phyloP scores from a whole-genome alignment of 2,797 vertebrate genomes.

The Parauchenoglanis ngamensis region DNA sequence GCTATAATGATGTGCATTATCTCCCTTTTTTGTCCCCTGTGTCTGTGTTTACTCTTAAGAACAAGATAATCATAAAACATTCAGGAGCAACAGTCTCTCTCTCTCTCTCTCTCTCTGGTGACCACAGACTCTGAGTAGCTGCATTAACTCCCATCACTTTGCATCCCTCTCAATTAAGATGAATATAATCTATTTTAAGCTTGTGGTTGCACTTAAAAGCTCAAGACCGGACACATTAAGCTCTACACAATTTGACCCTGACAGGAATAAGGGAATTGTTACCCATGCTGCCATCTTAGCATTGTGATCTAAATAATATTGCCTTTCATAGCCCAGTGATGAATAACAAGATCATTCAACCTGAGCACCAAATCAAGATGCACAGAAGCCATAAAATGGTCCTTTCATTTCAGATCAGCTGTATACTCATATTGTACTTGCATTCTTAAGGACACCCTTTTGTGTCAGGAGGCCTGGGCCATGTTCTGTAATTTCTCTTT shows the following conservation, averaged over 20 bases:
- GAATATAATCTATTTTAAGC: constrained; percentile 30
- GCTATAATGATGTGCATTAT: neutral
- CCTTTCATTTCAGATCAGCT: neutral
- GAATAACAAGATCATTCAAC: constrained; percentile 9
- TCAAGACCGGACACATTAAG: neutral
- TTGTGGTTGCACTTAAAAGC: constrained; percentile 27
- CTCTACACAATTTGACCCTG: neutral
- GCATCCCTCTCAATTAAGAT: constrained; percentile 29
- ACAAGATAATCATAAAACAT: constrained; percentile 40
- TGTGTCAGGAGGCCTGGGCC: constrained; percentile 62
- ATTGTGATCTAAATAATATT: constrained; percentile 7
- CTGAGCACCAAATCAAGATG: neutral
- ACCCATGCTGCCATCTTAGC: constrained; percentile 12
- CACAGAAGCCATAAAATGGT: neutral
- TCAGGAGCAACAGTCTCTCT: constrained; percentile 6
- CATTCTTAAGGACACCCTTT: constrained; percentile 40
- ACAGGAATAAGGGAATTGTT: neutral
- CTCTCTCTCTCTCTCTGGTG: constrained; percentile 34
- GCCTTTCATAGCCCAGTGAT: neutral
- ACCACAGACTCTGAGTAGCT: constrained; percentile 32
- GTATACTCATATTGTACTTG: neutral
- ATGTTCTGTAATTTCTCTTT: constrained; percentile 71
- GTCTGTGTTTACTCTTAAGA: constrained; percentile 19
- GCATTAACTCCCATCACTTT: constrained; percentile 23
- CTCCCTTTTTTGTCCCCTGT: neutral